Evolutionary conservation across 2,888 invertebrate genomes (phyloP).

Genomic region (Lathronympha strigana): DNA sequence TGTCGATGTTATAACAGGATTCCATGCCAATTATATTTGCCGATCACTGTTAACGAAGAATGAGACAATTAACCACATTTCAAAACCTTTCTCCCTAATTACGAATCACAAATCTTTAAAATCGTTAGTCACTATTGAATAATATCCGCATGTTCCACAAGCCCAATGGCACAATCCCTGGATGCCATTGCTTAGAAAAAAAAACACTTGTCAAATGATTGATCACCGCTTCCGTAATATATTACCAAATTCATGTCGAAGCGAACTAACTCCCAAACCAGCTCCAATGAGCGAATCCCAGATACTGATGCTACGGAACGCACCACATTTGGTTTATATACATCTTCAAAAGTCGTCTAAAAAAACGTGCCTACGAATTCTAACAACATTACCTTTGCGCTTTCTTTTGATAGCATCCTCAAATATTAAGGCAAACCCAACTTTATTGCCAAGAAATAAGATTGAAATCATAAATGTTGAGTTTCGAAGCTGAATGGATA

Average conservation of each 20-base stretch:
- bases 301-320: slow-evolving; percentile 63
- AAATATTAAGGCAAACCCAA: background rate
- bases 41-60: too few species aligned
- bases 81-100: background rate
- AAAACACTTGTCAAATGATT: slow-evolving; percentile 44
- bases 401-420: slow-evolving; percentile 14
- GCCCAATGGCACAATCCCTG: slow-evolving; percentile 21
- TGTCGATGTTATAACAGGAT: too few species aligned
- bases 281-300: slow-evolving; percentile 60
- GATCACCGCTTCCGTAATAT: slow-evolving; percentile 42
- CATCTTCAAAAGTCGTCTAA: slow-evolving; percentile 69
- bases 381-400: slow-evolving; percentile 52
- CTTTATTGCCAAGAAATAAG: slow-evolving; percentile 45
- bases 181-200: slow-evolving; percentile 37
- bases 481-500: slow-evolving; percentile 32
- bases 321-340: slow-evolving; percentile 73
- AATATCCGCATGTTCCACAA: slow-evolving; percentile 14
- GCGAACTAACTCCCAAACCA: slow-evolving; percentile 50
- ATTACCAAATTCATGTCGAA: slow-evolving; percentile 69
- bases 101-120: background rate
- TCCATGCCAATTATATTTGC: too few species aligned
- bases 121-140: slow-evolving; percentile 7
- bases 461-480: slow-evolving; percentile 31
- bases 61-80: background rate
- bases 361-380: slow-evolving; percentile 68